These are phyloP conservation scores for Anthopleura sola DNA, from an alignment of 64 coral and sea anemone genomes.

Conservation along the genomic window DNA sequence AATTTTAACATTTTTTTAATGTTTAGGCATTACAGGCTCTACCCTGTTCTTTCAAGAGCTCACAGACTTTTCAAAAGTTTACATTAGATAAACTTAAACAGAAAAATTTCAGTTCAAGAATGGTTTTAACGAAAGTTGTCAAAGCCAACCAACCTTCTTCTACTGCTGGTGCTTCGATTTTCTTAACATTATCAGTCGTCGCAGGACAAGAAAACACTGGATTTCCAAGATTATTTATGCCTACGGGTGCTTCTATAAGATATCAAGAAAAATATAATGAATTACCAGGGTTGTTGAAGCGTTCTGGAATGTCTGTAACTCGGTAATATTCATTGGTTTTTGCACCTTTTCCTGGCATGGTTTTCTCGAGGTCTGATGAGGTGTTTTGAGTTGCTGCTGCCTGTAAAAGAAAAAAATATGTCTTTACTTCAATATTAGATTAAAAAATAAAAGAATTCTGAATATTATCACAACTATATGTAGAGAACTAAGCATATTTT, in stretches of 20 bases:
- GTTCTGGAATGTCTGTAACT: conserved; percentile 83
- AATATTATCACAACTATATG: not conserved
- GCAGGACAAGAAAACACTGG: conserved; percentile 92
- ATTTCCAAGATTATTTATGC: conserved; percentile 93
- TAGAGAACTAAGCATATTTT: not conserved
- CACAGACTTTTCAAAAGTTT: too few relatives aligned
- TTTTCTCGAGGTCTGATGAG: conserved; percentile 56
- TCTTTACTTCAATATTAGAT: not conserved
- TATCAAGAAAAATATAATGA: conserved; percentile 2
- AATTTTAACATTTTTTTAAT: too few relatives aligned
- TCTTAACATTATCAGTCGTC: not conserved
- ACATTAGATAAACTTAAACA: too few relatives aligned
- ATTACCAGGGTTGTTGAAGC: conserved; percentile 98
- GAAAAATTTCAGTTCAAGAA: not conserved
- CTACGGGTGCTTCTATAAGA: conserved; percentile 61
- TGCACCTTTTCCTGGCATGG: conserved; percentile 91
- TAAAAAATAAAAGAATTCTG: not conserved
- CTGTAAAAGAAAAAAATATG: not conserved
- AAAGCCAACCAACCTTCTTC: conserved; percentile 59
- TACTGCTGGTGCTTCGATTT: not conserved
- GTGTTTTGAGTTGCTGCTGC: not conserved
- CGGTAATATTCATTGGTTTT: conserved; percentile 87
- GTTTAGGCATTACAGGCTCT: too few relatives aligned
- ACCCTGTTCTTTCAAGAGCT: too few relatives aligned
- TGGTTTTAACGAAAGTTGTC: not conserved